Evolutionary conservation across 2,113 vertebrate species (phyloP), one percentile per base, ranked within the genome.

Genomic region (Myrmophylax atrothorax): DNA sequence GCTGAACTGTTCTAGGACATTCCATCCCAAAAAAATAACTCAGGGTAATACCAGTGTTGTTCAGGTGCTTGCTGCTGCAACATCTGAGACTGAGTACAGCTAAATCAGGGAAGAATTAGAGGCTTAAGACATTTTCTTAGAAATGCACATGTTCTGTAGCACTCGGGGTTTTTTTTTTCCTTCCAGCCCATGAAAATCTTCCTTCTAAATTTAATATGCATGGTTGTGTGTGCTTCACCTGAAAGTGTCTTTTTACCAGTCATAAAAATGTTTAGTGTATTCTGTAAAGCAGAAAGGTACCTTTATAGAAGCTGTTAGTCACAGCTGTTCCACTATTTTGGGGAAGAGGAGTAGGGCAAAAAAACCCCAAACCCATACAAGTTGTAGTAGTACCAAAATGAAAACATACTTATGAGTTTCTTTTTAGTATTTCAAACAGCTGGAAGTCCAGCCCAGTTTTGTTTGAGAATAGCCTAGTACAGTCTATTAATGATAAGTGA

Each of bases 1-100:
- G 50, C 19, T 47, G 29, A 52, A 53, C 49, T 38, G 5, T 52
- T 89, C 18, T 53, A 50, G 62, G n/a, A 83, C 75, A 18, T 70
- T 67, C 14, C 15, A 11, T 50, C 24, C 19, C 19, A 3, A 1
- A 10, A 68, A 69, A 86, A 62, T 28, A 19, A 47, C 35, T 49
- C 2, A 1, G 31, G 25, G 2, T 58, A 31, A 8, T 35, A 46
- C 3, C 17, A n/a, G 33, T 1, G 0, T n/a, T 86, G 19, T 55
- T 83, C 14, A n/a, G 14, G 17, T 69, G 46, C 28, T 63, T 12
- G 18, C 12, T 11, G 1, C 23, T 77, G 9, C 28, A 67, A 67
- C 12, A 31, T 37, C 50, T 80, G 55, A 89, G 26, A 26, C 7
- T 31, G 56, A 38, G 3, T 55, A 35, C 31, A 49, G 1, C 22